phyloP scores from a whole-genome alignment of 2,888 invertebrate species.

The Malachius bipustulatus region DNA sequence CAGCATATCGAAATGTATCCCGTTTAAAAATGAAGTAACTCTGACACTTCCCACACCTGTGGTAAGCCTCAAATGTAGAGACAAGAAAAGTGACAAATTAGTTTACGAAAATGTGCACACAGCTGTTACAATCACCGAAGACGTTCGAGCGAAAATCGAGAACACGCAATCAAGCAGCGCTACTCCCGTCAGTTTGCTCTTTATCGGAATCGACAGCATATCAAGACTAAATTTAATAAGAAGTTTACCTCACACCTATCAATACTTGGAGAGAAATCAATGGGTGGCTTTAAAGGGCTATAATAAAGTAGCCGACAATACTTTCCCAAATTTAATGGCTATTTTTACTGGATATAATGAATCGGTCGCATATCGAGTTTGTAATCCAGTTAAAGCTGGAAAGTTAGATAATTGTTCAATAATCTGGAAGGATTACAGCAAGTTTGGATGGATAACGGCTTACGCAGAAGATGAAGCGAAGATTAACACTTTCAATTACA shows the following conservation, averaged over 20 bases:
- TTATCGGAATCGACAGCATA: conserved; percentile 77
- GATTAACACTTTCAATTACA: conserved; percentile 65
- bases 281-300: conserved; percentile 30
- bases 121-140: conserved; percentile 28
- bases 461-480: conserved; percentile 65
- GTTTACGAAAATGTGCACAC: conserved; percentile 46
- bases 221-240: conserved; percentile 67
- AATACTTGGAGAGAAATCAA: conserved; percentile 45
- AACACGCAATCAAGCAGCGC: conserved; percentile 15
- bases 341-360: conserved; percentile 51
- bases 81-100: conserved; percentile 19
- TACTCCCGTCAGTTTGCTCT: conserved; percentile 50
- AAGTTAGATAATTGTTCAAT: conserved; percentile 59
- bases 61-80: conserved; percentile 41
- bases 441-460: conserved; percentile 62
- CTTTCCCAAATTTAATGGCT: conserved; percentile 80
- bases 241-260: conserved; percentile 59
- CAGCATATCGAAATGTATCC: conserved; percentile 39
- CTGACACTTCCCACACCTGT: conserved; percentile 36
- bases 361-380: conserved; percentile 38
- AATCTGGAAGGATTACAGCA: conserved; percentile 65
- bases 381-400: conserved; percentile 40
- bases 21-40: conserved; percentile 37
- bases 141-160: conserved; percentile 20
- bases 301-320: conserved; percentile 72